Evolutionary conservation across 2,888 invertebrate species (phyloP).

Genomic region (Diloba caeruleocephala): DNA sequence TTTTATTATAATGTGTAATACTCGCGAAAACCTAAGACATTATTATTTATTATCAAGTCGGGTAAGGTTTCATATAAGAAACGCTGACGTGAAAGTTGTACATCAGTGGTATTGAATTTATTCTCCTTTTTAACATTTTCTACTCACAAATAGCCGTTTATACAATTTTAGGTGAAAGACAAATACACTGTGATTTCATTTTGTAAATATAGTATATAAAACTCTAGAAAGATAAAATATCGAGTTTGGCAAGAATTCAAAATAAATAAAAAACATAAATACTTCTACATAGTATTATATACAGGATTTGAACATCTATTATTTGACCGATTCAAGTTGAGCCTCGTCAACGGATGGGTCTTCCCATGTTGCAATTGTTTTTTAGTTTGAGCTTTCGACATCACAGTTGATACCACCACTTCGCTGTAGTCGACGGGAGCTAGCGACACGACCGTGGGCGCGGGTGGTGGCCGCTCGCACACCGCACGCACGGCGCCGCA

Average conservation of each 20-base stretch:
- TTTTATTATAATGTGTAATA: too few species aligned
- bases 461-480: slow-evolving; percentile 75
- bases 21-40: too few species aligned
- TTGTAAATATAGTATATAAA: slow-evolving; percentile 88
- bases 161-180: slow-evolving; percentile 85
- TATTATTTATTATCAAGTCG: slow-evolving; percentile 20
- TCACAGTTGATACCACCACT: slow-evolving; percentile 91
- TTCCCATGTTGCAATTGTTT: slow-evolving; percentile 97
- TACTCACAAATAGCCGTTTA: slow-evolving; percentile 86
- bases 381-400: slow-evolving; percentile 92
- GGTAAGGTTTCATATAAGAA: slow-evolving; percentile 59
- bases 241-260: slow-evolving; percentile 89
- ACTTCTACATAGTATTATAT: slow-evolving; percentile 96
- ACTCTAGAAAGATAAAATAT: slow-evolving; percentile 88
- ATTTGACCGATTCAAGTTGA: slow-evolving; percentile 93
- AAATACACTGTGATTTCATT: slow-evolving; percentile 87
- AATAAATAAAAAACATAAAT: slow-evolving; percentile 87
- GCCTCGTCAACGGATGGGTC: slow-evolving; percentile 96
- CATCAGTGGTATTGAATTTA: slow-evolving; percentile 87
- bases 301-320: slow-evolving; percentile 93
- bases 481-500: slow-evolving; percentile 66
- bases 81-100: slow-evolving; percentile 81
- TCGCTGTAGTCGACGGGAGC: slow-evolving; percentile 85
- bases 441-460: slow-evolving; percentile 77
- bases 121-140: slow-evolving; percentile 83